phyloP scores from a whole-genome alignment of 2,113 vertebrate genomes.

The Ptilonorhynchus violaceus region DNA sequence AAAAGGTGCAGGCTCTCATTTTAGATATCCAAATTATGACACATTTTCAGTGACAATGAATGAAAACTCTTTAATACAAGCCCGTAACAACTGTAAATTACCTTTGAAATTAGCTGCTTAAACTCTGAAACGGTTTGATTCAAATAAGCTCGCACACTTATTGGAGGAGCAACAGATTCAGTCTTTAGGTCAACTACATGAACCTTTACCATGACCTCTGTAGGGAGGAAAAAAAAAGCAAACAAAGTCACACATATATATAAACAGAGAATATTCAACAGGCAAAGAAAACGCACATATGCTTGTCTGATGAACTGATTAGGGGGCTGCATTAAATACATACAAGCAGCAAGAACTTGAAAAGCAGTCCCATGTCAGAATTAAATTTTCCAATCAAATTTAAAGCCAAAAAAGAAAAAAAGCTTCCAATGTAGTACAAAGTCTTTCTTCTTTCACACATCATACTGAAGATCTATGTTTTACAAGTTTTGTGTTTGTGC shows the following conservation, averaged over 20 bases:
- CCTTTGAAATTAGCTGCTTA: slow-evolving; percentile 96
- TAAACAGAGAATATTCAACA: neutral
- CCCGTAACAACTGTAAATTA: slow-evolving; percentile 34
- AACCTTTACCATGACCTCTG: slow-evolving; percentile 99
- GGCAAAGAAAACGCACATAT: neutral
- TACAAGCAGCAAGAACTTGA: neutral
- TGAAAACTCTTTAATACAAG: neutral
- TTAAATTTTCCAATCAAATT: neutral
- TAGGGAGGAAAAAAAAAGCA: slow-evolving; percentile 17
- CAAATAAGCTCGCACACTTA: slow-evolving; percentile 94
- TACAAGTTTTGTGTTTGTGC: neutral
- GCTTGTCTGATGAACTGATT: neutral
- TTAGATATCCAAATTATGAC: neutral
- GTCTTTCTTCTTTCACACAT: neutral
- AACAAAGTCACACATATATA: neutral
- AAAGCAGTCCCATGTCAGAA: neutral
- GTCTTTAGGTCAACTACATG: slow-evolving; percentile 90
- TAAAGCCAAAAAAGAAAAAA: neutral
- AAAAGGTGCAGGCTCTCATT: neutral
- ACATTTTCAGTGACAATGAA: neutral
- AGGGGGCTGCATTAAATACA: neutral
- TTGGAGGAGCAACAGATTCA: slow-evolving; percentile 86
- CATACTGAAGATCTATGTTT: neutral
- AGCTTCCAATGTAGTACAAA: neutral
- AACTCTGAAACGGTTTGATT: slow-evolving; percentile 95